A percentile compares a stretch with the other conserved stretches of the same genome.
These are phyloP conservation scores for Bombus affinis DNA, from an alignment of 1,140 invertebrate species.

Conservation along the genomic window DNA sequence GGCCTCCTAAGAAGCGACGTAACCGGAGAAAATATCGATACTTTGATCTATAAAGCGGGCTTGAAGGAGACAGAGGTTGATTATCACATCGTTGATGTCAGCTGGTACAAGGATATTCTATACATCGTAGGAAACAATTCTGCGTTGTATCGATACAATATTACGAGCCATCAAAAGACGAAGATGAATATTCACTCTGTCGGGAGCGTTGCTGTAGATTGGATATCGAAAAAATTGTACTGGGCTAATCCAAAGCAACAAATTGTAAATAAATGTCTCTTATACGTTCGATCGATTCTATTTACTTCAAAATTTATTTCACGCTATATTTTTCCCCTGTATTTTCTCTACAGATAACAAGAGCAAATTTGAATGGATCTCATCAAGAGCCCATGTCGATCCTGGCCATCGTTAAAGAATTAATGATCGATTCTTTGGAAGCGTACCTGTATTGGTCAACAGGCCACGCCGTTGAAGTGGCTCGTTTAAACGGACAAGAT, in stretches of 20 bases:
- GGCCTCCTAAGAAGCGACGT: constrained; percentile 89
- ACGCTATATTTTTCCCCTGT: neutral
- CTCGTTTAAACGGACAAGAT: constrained; percentile 90
- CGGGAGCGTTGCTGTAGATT: constrained; percentile 92
- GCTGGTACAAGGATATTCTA: constrained; percentile 87
- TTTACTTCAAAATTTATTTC: neutral
- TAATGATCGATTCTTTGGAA: constrained; percentile 91
- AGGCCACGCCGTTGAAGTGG: constrained; percentile 89
- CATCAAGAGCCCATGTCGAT: constrained; percentile 90
- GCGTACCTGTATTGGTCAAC: constrained; percentile 96
- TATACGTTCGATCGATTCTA: neutral
- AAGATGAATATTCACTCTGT: constrained; percentile 88
- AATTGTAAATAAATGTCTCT: constrained; percentile 83
- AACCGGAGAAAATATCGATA: constrained; percentile 87
- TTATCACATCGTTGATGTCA: constrained; percentile 86
- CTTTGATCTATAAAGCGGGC: constrained; percentile 84
- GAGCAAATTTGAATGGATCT: constrained; percentile 87
- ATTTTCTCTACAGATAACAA: constrained; percentile 83
- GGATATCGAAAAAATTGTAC: constrained; percentile 93
- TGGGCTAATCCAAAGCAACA: constrained; percentile 94
- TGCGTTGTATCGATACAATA: constrained; percentile 88
- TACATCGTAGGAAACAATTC: constrained; percentile 90
- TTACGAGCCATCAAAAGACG: constrained; percentile 84
- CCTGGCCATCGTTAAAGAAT: constrained; percentile 89
- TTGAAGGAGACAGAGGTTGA: constrained; percentile 80